phyloP scores from a whole-genome alignment of 2,888 invertebrate genomes.

The Caenorhabditis afra region DNA sequence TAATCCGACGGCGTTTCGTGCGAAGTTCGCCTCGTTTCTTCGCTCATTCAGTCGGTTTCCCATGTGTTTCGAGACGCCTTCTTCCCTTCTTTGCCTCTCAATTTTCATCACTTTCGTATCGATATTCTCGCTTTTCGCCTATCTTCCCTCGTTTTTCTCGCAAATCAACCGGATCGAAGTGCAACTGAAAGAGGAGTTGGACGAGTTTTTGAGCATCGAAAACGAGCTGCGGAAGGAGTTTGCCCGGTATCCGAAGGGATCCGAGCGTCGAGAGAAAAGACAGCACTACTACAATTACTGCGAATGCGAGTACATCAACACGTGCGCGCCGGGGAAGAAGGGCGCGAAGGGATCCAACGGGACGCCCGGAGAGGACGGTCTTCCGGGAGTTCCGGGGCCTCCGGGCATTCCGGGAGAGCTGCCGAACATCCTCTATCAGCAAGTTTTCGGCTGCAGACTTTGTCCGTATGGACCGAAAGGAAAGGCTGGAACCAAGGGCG shows the following conservation, averaged over 20 bases:
- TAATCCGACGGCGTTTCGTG: slow-evolving; percentile 28
- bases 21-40: slow-evolving; percentile 4
- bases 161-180: slow-evolving; percentile 37
- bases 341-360: slow-evolving; percentile 53
- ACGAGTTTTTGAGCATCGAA: slow-evolving; percentile 50
- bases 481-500: slow-evolving; percentile 49
- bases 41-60: not conserved
- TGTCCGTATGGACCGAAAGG: slow-evolving; percentile 70
- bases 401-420: slow-evolving; percentile 59
- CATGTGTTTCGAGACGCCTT: slow-evolving; percentile 28
- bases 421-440: slow-evolving; percentile 51
- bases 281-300: slow-evolving; percentile 61
- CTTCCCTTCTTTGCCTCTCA: slow-evolving; percentile 46
- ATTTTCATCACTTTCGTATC: slow-evolving; percentile 59
- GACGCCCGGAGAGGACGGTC: slow-evolving; percentile 42
- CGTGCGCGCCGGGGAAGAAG: slow-evolving; percentile 60
- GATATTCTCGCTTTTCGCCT: slow-evolving; percentile 46
- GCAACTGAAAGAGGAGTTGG: slow-evolving; percentile 43
- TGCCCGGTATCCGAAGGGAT: slow-evolving; percentile 20
- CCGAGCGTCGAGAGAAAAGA: slow-evolving; percentile 22
- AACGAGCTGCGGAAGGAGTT: slow-evolving; percentile 30
- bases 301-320: slow-evolving; percentile 62
- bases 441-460: slow-evolving; percentile 61
- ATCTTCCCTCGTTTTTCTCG: slow-evolving; percentile 56
- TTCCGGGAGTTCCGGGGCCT: slow-evolving; percentile 51